Conservation (phyloP, 2,113 vertebrate species). For the Bostrychus sinensis region DNA sequence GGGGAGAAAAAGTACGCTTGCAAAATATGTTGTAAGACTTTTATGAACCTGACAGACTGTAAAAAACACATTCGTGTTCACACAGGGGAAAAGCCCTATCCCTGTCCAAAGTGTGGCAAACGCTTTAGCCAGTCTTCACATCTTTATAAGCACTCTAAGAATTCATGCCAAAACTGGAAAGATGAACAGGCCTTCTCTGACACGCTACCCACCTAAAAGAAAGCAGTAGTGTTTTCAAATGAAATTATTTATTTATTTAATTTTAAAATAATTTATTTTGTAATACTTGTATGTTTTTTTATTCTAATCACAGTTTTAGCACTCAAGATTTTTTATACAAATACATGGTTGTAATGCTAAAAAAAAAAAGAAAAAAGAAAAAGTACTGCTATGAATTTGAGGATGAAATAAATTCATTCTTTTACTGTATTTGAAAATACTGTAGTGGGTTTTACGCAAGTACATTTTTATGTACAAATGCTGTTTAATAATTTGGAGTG, state of each 20-base stretch:
- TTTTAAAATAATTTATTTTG: not conserved
- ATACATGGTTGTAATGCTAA: too few species aligned
- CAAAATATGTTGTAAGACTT: conserved; percentile 98
- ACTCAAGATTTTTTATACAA: too few species aligned
- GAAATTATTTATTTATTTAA: not conserved
- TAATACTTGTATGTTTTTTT: not conserved
- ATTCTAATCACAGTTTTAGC: too few species aligned
- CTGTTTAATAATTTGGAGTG: conserved; percentile 26
- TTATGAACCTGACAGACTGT: conserved; percentile 94
- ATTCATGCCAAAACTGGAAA: conserved; percentile 93
- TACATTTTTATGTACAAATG: too few species aligned
- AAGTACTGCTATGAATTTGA: too few species aligned
- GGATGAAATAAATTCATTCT: too few species aligned
- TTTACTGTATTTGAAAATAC: too few species aligned
- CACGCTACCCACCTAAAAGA: conserved; percentile 74
- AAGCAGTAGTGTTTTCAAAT: not conserved
- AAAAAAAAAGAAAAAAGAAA: too few species aligned
- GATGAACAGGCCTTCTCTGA: conserved; percentile 82
- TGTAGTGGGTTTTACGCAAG: too few species aligned
- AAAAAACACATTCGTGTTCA: conserved; percentile 98
- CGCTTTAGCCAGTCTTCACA: conserved; percentile 97
- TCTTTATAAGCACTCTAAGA: conserved; percentile 96
- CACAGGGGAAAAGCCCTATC: conserved; percentile 94
- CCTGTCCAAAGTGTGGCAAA: conserved; percentile 94
- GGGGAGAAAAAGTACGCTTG: conserved; percentile 97